A percentile compares a stretch with the other conserved stretches of the same genome.
Conservation (phyloP, 1,140 invertebrate species). For the Pogonognathellus flavescens region DNA sequence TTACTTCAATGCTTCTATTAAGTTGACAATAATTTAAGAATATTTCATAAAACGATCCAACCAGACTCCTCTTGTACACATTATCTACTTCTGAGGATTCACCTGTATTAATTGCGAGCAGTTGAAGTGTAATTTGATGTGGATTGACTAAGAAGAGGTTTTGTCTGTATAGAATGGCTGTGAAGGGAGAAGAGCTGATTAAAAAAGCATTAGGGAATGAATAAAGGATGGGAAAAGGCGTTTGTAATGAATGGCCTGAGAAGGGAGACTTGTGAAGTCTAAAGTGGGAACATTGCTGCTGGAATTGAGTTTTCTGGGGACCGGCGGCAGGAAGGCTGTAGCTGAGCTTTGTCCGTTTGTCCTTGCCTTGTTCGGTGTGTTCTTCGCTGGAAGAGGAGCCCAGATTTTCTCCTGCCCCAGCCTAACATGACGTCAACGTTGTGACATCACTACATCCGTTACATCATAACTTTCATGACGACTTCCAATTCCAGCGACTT, state of each 20-base stretch:
- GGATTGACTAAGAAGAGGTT: no score
- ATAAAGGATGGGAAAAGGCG: no score
- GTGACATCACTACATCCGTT: slow-evolving; percentile 48
- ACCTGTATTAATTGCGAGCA: no score
- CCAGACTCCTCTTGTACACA: no score
- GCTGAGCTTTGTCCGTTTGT: neutral
- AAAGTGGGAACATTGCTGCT: neutral
- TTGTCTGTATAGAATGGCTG: no score
- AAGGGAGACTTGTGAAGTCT: neutral
- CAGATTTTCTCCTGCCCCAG: slow-evolving; percentile 49
- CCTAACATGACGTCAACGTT: slow-evolving; percentile 48
- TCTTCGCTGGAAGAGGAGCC: neutral
- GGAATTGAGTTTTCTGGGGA: slow-evolving; percentile 5
- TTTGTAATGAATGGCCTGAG: neutral
- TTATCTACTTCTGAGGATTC: no score
- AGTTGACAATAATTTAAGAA: no score
- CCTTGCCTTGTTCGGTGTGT: neutral
- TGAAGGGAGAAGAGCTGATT: neutral
- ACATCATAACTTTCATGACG: slow-evolving; percentile 59
- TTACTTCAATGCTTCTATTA: no score
- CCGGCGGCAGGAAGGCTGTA: neutral
- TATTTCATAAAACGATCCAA: no score
- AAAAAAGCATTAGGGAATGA: neutral
- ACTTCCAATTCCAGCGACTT: slow-evolving; percentile 17
- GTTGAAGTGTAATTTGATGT: no score